Evolutionary conservation across 1,140 invertebrate genomes (phyloP), one percentile per base, ranked within the genome.

Genomic region (Macrotrachela quadricornifera): DNA sequence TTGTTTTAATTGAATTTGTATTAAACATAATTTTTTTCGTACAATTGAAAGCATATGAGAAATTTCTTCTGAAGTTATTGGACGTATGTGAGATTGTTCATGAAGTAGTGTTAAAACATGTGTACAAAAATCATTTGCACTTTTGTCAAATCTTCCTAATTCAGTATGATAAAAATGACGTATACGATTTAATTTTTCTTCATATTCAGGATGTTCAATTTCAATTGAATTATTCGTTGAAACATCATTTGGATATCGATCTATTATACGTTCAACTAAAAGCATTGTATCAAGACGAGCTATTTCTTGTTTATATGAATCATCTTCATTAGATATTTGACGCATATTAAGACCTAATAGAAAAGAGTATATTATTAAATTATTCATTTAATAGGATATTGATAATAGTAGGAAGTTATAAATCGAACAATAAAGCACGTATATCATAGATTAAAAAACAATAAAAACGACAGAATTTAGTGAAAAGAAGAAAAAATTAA

Each of bases 11-110:
- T 99, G 94, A 81, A 97, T 92, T 73, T 99, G 92, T 64, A 99
- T 99, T 59, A 86, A 91, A 59, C 86, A 91, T 76, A 99, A 99
- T 71, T 97, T 97, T 76, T 94, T 94, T 69, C 95, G 85, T 59
- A 99, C 96, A 61, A 99, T 99, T 72, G 87, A 85, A 30, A 99
- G 92, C 94, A 99, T 99, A 62, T 91, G 78, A 67, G 97, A 90
- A 61, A 99, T 99, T 75, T 99, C 92, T 73, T 88, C 82, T 21
- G 82, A 82, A 16, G 86, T 87, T 61, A 94, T 91, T 11, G 87
- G 91, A 63, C 91, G 77, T 55, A 88, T 94, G 60, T 88, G 81
- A 63, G 85, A 88, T 71, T 99, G 94, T 72, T 99, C 94, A 54
- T 88, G 76, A 46, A 99, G 75, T 50, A 99, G 73, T 70, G 96